Evolutionary conservation across 2,113 vertebrate genomes (phyloP), one percentile per base, ranked within the genome.

Genomic region (Neotragus moschatus): DNA sequence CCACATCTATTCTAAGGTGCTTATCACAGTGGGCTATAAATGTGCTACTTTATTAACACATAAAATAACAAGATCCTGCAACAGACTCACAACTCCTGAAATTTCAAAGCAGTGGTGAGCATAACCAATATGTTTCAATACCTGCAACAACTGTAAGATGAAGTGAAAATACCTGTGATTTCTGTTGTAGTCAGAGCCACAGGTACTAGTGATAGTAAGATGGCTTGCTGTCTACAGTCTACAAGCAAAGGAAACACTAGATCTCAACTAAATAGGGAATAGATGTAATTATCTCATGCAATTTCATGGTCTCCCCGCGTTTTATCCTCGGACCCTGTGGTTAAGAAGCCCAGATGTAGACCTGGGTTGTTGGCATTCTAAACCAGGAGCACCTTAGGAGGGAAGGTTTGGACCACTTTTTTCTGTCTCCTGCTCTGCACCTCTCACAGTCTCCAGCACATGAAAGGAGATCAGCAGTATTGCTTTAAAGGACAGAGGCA

Each of bases 251-350:
- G 58, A 66, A 63, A 45, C 0, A 19, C 63, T 28, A 15, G 11
- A 11, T 33, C 43, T 16, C 82, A 26, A 9, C 89, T 7, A 55
- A 73, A 39, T 45, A 58, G 43, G n/a, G 49, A 87, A 43, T 23
- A 36, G 39, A 10, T 9, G 5, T 15, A 13, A 15, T 85, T 51
- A 47, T 49, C 45, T 45, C 43, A 2, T 0, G 0, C 3, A 45
- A 7, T 30, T 25, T 56, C 75, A 8, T 1, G 3, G 45, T 56
- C 16, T 30, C 26, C 53, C 55, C 1, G 6, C 14, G 55, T 19
- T 36, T 79, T 23, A 2, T 16, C 26, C 45, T 30, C 0, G 0
- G 33, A 49, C n/a, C 25, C 43, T 45, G 23, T 15, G 36, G 45
- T 55, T 47, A 45, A 89, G 84, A 51, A 28, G 66, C 10, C 43